Percentiles rank a stretch among this genome's conserved stretches.
phyloP scores from a whole-genome alignment of 1,140 invertebrate species.

The Drosophila ogumai region DNA sequence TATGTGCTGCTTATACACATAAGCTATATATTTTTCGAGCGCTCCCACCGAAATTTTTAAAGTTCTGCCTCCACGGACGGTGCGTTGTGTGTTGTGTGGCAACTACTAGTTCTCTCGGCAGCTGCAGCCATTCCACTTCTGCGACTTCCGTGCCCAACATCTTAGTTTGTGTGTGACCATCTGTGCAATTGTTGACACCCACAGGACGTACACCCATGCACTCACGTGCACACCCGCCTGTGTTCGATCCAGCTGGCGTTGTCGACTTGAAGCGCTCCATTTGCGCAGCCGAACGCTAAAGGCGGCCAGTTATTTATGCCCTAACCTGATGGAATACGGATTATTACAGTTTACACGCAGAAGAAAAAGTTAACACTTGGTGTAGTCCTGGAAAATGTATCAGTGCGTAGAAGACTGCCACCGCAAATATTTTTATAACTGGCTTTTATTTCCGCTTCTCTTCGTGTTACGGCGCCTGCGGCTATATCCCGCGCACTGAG shows the following conservation, averaged over 20 bases:
- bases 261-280: conserved; percentile 65
- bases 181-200: conserved; percentile 80
- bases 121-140: conserved; percentile 56
- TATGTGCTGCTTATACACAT: conserved; percentile 3
- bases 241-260: conserved; percentile 47
- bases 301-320: conserved; percentile 37
- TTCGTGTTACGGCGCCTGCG: conserved; percentile 20
- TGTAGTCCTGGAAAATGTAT: not conserved
- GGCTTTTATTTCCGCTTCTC: not conserved
- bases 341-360: not conserved
- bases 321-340: conserved; percentile 30
- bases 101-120: conserved; percentile 53
- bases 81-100: conserved; percentile 43
- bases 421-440: not conserved
- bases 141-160: conserved; percentile 35
- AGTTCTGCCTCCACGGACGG: conserved; percentile 42
- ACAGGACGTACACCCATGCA: conserved; percentile 40
- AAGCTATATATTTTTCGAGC: conserved; percentile 20
- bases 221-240: conserved; percentile 19
- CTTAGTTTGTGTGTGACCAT: conserved; percentile 64
- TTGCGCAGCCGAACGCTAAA: conserved; percentile 60
- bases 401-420: not conserved
- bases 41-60: conserved; percentile 52
- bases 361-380: not conserved
- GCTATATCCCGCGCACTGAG: conserved; percentile 47